Percentiles rank a stretch among this genome's conserved stretches.
phyloP scores from a whole-genome alignment of 2,888 invertebrate species.

The Trissolcus japonicus region DNA sequence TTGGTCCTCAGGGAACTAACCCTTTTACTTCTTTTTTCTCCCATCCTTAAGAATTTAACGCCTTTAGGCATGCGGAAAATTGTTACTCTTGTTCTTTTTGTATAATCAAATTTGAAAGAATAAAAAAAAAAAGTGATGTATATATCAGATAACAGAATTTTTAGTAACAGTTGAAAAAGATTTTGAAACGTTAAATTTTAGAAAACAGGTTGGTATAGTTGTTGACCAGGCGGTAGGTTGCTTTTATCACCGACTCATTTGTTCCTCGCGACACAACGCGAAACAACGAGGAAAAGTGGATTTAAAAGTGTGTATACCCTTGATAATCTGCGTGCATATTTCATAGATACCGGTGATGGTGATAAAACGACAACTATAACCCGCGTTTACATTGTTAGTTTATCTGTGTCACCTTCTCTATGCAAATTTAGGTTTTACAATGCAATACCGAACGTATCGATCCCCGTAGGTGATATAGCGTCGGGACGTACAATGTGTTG shows the following conservation, averaged over 20 bases:
- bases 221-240: constrained; percentile 4
- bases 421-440: constrained; percentile 49
- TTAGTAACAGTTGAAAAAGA: too few relatives aligned
- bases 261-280: constrained; percentile 15
- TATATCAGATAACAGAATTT: too few relatives aligned
- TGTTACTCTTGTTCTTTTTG: too few relatives aligned
- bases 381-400: constrained; percentile 39
- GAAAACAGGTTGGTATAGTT: neutral
- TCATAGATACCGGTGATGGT: constrained; percentile 28
- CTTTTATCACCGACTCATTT: constrained; percentile 45
- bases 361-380: constrained; percentile 48
- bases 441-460: constrained; percentile 38
- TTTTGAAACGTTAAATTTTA: too few relatives aligned
- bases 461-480: constrained; percentile 9
- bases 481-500: neutral
- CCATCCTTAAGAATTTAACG: too few relatives aligned
- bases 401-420: constrained; percentile 30
- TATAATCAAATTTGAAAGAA: too few relatives aligned
- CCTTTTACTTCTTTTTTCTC: constrained; percentile 42
- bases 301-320: constrained; percentile 46
- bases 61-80: too few relatives aligned
- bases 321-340: constrained; percentile 46
- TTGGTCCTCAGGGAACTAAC: constrained; percentile 50
- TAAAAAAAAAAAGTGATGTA: too few relatives aligned
- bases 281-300: constrained; percentile 44